Conservation (phyloP, 2,797 vertebrate genomes). For the Notolepis coatsorum region DNA sequence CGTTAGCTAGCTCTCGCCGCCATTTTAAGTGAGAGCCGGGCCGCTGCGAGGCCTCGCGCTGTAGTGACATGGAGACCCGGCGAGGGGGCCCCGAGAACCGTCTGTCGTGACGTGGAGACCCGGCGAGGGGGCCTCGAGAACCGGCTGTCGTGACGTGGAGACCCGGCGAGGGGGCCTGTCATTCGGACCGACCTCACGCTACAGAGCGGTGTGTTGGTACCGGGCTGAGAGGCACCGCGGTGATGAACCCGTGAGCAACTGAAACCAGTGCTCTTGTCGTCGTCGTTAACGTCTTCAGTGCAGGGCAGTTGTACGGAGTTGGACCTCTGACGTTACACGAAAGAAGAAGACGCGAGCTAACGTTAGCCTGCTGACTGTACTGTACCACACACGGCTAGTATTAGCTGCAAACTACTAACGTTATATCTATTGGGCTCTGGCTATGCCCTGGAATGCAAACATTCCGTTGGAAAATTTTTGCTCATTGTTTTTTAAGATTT, state of each 20-base stretch:
- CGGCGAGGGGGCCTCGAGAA: too few species aligned
- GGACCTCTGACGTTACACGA: too few species aligned
- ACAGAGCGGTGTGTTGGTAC: not conserved
- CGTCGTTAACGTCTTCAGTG: too few species aligned
- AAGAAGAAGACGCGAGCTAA: conserved; percentile 12
- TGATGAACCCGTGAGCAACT: too few species aligned
- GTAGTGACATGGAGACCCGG: too few species aligned
- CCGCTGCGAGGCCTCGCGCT: conserved; percentile 66
- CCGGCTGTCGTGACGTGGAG: too few species aligned
- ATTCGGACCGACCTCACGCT: conserved; percentile 22
- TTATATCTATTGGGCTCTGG: conserved; percentile 30
- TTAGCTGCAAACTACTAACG: conserved; percentile 40
- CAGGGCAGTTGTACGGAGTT: too few species aligned
- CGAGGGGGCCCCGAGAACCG: too few species aligned
- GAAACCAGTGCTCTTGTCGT: too few species aligned
- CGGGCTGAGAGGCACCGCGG: not conserved
- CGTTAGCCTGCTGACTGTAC: conserved; percentile 23
- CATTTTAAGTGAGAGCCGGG: conserved; percentile 64
- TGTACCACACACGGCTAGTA: conserved; percentile 28
- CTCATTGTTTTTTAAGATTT: too few species aligned
- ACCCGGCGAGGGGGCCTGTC: conserved; percentile 52
- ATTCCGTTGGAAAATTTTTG: too few species aligned
- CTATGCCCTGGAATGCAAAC: conserved; percentile 8
- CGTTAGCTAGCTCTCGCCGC: conserved; percentile 49
- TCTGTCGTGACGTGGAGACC: too few species aligned